Percentiles rank a stretch among this genome's conserved stretches.
Evolutionary conservation across 2,113 vertebrate genomes (phyloP).

Genomic region (Gnathonemus echidnorhynchus): DNA sequence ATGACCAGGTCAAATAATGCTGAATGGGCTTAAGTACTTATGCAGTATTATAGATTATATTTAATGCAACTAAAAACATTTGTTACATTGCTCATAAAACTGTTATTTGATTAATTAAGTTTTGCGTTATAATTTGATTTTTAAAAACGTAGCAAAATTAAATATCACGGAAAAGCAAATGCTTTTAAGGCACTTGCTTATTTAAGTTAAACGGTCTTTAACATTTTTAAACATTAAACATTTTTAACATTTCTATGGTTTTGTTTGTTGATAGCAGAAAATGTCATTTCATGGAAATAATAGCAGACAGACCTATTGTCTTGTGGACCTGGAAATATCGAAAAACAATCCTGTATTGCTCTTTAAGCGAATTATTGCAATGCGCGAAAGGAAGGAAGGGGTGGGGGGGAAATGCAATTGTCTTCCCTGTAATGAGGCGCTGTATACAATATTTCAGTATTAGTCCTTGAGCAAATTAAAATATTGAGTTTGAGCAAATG

Average conservation of each 20-base stretch:
- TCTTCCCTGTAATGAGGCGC: constrained; percentile 14
- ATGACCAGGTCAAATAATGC: neutral
- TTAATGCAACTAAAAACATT: neutral
- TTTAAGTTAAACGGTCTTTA: neutral
- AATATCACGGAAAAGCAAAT: neutral
- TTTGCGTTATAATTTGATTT: neutral
- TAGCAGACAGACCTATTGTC: neutral
- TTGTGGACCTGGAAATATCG: neutral
- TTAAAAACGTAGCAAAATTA: neutral
- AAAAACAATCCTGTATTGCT: neutral
- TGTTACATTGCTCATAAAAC: neutral
- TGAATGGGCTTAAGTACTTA: neutral
- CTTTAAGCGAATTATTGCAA: constrained; percentile 4
- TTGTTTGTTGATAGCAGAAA: neutral
- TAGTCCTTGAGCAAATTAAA: constrained; percentile 22
- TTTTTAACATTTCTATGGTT: neutral
- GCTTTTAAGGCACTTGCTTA: neutral
- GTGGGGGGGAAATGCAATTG: constrained; percentile 25
- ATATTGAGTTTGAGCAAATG: constrained; percentile 9
- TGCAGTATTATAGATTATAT: neutral
- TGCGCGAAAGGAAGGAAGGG: constrained; percentile 17
- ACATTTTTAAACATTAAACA: neutral
- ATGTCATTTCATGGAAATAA: neutral
- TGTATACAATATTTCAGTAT: constrained; percentile 23
- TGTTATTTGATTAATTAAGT: neutral